A percentile compares a stretch with the other conserved stretches of the same genome.
Evolutionary conservation across 1,140 invertebrate genomes (phyloP).

Genomic region (Drosophila azteca): DNA sequence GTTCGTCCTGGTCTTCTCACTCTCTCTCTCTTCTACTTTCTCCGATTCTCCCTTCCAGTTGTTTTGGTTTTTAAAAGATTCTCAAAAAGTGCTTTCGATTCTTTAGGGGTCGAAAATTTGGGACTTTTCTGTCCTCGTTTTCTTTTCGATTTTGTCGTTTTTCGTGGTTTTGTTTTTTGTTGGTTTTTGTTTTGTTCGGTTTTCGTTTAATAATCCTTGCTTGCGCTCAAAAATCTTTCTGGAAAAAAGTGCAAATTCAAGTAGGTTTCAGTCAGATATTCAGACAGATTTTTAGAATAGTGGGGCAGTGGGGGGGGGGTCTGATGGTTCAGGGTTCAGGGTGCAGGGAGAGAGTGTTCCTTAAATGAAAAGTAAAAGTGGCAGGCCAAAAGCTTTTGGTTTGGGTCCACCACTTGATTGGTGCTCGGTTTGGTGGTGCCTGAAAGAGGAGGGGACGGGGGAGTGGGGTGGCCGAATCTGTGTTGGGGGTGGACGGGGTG

Average conservation of each 20-base stretch:
- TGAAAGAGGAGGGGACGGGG: neutral
- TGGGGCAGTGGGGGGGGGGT: neutral
- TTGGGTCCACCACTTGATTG: conserved; percentile 77
- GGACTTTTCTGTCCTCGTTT: conserved; percentile 40
- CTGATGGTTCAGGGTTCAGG: neutral
- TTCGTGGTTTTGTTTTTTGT: conserved; percentile 24
- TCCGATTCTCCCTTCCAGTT: conserved; percentile 20
- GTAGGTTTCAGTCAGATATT: conserved; percentile 44
- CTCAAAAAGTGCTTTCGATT: conserved; percentile 61
- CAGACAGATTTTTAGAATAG: conserved; percentile 11
- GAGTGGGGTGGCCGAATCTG: conserved; percentile 19
- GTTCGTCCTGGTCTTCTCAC: too few relatives aligned
- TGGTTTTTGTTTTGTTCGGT: conserved; percentile 33
- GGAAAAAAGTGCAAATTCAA: conserved; percentile 47
- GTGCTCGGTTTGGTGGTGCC: conserved; percentile 60
- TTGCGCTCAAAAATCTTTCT: conserved; percentile 83
- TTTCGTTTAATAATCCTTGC: conserved; percentile 74
- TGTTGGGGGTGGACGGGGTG: conserved; percentile 8
- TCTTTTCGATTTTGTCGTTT: conserved; percentile 15
- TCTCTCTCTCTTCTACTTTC: conserved; percentile 6
- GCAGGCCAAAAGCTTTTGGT: conserved; percentile 71
- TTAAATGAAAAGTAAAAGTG: conserved; percentile 75
- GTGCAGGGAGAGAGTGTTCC: neutral
- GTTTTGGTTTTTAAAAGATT: conserved; percentile 57
- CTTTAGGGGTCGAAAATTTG: conserved; percentile 53